Percentiles rank a stretch among this genome's conserved stretches.
These are phyloP conservation scores for Agriotes lineatus DNA, from an alignment of 2,888 invertebrate genomes.

Conservation along the genomic window DNA sequence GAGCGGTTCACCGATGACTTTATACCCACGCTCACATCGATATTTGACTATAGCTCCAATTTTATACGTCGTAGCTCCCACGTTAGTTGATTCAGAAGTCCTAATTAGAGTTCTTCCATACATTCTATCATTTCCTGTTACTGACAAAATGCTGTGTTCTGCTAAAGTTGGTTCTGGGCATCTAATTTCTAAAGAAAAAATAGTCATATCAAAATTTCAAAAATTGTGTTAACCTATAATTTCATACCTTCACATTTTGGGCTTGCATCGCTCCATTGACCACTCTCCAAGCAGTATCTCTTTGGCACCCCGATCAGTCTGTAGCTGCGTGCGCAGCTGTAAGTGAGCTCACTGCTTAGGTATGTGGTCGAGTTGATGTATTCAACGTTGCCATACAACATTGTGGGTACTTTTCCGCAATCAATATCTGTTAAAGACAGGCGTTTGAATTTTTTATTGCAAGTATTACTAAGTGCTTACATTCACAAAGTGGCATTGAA, in stretches of 20 bases:
- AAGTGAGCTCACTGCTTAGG: conserved; percentile 83
- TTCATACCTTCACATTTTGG: conserved; percentile 87
- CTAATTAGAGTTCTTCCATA: conserved; percentile 87
- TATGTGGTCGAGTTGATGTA: conserved; percentile 85
- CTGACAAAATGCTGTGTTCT: conserved; percentile 87
- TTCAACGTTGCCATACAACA: conserved; percentile 82
- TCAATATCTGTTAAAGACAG: conserved; percentile 78
- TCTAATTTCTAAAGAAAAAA: conserved; percentile 87
- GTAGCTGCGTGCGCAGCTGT: conserved; percentile 85
- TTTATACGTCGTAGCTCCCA: conserved; percentile 82
- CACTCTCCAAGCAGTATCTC: conserved; percentile 80
- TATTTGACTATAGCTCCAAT: conserved; percentile 90
- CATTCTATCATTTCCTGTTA: conserved; percentile 91
- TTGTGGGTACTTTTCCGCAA: conserved; percentile 85
- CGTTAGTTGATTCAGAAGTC: conserved; percentile 76
- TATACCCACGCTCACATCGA: conserved; percentile 90
- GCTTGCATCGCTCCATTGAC: conserved; percentile 85
- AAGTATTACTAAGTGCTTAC: conserved; percentile 67
- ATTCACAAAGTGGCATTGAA: conserved; percentile 85
- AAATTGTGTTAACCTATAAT: neutral
- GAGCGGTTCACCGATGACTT: conserved; percentile 86
- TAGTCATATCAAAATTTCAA: no score
- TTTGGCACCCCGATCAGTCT: conserved; percentile 80
- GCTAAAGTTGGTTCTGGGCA: conserved; percentile 87
- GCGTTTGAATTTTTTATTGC: neutral